Conservation (phyloP, 2,113 vertebrate species). For the Seriola aureovittata region DNA sequence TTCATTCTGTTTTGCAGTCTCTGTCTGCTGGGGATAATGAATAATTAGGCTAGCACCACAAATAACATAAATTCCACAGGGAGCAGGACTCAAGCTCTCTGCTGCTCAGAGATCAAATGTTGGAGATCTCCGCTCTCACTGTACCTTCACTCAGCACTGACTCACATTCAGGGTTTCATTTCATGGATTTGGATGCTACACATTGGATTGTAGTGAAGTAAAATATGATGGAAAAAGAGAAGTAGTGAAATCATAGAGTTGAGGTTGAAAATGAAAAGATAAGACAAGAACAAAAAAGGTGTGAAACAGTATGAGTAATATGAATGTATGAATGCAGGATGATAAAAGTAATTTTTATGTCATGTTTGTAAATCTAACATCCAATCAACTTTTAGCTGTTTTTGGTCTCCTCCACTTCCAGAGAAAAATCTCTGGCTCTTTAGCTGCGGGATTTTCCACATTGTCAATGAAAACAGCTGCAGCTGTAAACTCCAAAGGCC, state of each 20-base stretch:
- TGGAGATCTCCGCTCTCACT: conserved; percentile 31
- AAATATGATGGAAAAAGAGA: no score
- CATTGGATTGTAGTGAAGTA: background rate
- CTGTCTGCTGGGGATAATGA: conserved; percentile 81
- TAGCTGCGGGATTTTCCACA: no score
- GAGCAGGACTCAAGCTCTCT: conserved; percentile 62
- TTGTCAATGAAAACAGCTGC: no score
- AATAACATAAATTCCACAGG: conserved; percentile 70
- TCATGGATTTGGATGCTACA: background rate
- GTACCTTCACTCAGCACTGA: conserved; percentile 14
- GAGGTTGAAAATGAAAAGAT: no score
- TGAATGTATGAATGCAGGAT: no score
- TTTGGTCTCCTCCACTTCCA: background rate
- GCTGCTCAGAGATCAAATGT: conserved; percentile 58
- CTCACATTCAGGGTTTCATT: conserved; percentile 14
- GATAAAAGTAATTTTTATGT: no score
- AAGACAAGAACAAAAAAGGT: no score
- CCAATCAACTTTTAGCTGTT: no score
- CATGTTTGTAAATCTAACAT: no score
- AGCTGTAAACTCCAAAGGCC: no score
- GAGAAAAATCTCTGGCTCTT: background rate
- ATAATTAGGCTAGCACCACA: conserved; percentile 78
- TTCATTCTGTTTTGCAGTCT: conserved; percentile 87
- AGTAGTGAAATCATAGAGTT: no score
- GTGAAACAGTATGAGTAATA: no score